Percentiles rank a stretch among this genome's conserved stretches.
Evolutionary conservation across 2,888 invertebrate genomes (phyloP).

Genomic region (Agelastica alni): DNA sequence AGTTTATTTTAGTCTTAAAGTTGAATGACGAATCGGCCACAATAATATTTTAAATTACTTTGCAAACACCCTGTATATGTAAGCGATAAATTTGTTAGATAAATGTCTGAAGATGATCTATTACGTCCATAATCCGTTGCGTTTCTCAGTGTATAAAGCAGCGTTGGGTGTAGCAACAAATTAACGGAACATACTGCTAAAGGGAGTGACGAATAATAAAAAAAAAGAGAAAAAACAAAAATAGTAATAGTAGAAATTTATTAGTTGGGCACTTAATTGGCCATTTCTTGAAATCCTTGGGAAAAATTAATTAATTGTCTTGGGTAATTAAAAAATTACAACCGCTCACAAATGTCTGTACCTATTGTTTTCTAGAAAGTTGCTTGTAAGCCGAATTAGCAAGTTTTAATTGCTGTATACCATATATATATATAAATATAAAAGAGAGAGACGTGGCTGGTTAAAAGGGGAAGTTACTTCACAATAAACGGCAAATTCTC

Average conservation of each 20-base stretch:
- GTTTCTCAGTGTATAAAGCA: too few species aligned
- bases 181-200: too few species aligned
- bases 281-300: constrained; percentile 3
- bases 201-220: too few species aligned
- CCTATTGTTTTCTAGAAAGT: constrained; percentile 16
- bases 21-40: too few species aligned
- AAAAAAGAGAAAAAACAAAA: too few species aligned
- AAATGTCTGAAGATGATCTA: too few species aligned
- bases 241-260: constrained; percentile 3
- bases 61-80: too few species aligned
- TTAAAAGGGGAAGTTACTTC: constrained; percentile 1
- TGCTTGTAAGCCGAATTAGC: constrained; percentile 12
- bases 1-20: too few species aligned
- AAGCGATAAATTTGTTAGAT: too few species aligned
- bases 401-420: constrained; percentile 10
- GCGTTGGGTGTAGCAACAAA: too few species aligned
- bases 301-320: constrained; percentile 8
- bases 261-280: constrained; percentile 4
- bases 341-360: neutral
- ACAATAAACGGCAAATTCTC: neutral
- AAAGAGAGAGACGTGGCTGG: neutral
- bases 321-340: constrained; percentile 12
- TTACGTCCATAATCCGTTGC: too few species aligned
- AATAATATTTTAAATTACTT: too few species aligned
- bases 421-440: neutral